These are phyloP conservation scores for Blennius ocellaris DNA, from an alignment of 2,113 vertebrate species.

Conservation along the genomic window DNA sequence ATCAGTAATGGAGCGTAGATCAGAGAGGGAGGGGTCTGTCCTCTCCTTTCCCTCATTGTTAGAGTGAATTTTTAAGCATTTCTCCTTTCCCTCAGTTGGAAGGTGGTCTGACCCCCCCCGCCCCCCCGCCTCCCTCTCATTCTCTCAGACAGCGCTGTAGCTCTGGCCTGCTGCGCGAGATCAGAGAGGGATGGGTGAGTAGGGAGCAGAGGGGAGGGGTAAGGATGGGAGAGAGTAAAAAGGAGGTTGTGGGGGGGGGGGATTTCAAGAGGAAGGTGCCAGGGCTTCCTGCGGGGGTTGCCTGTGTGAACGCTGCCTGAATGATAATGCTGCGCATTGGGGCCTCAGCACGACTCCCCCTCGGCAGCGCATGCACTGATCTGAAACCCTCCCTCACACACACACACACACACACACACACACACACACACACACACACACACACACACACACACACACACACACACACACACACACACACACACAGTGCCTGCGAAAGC, in stretches of 20 bases:
- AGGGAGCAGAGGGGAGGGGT: not conserved
- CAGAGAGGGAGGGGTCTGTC: too few relatives aligned
- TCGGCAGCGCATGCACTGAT: slow-evolving; percentile 22
- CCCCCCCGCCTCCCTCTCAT: not conserved
- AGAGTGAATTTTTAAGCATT: not conserved
- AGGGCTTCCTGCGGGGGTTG: slow-evolving; percentile 81
- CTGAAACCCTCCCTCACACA: slow-evolving; percentile 3
- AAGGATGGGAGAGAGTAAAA: not conserved
- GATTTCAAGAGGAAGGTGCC: slow-evolving; percentile 64
- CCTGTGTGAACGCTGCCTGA: slow-evolving; percentile 77
- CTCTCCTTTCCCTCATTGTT: too few relatives aligned
- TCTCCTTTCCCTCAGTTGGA: slow-evolving; percentile 1
- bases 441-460: slow-evolving; percentile 8
- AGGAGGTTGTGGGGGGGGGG: slow-evolving; percentile 4
- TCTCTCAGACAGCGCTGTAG: slow-evolving; percentile 49
- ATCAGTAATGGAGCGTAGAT: too few relatives aligned
- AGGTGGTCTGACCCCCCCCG: slow-evolving; percentile 1
- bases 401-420: slow-evolving; percentile 32
- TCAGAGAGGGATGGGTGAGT: slow-evolving; percentile 40
- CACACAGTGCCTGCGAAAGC: slow-evolving; percentile 31
- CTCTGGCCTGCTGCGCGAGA: slow-evolving; percentile 67
- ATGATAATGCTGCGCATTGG: slow-evolving; percentile 78
- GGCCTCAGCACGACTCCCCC: slow-evolving; percentile 70
- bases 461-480: slow-evolving; percentile 35
- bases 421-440: slow-evolving; percentile 13